Percentiles rank a stretch among this genome's conserved stretches.
phyloP scores from a whole-genome alignment of 2,888 invertebrate genomes.

The Balanococcus diminutus region DNA sequence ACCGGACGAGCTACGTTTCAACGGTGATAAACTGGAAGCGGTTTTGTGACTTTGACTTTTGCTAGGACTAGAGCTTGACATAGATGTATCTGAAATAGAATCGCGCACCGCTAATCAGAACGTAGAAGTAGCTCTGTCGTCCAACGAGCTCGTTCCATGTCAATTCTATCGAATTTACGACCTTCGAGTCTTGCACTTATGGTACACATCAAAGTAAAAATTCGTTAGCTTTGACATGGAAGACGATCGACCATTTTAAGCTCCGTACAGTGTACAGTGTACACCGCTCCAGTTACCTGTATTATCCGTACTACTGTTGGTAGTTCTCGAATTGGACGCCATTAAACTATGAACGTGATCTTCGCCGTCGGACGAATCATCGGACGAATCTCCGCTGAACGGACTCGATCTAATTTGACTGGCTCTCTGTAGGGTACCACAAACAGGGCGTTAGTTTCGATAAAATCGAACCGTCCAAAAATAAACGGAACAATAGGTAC shows the following conservation, averaged over 20 bases:
- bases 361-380: slow-evolving; percentile 93
- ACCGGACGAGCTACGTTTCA: slow-evolving; percentile 81
- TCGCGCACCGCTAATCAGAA: not conserved
- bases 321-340: slow-evolving; percentile 61
- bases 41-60: slow-evolving; percentile 87
- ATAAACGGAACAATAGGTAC: slow-evolving; percentile 44
- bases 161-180: not conserved
- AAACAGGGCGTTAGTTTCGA: too few relatives aligned
- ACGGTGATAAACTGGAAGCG: slow-evolving; percentile 82
- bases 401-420: slow-evolving; percentile 96
- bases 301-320: slow-evolving; percentile 65
- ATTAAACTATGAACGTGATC: slow-evolving; percentile 62
- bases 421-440: slow-evolving; percentile 70
- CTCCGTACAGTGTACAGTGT: too few relatives aligned
- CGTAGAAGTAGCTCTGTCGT: not conserved
- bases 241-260: too few relatives aligned
- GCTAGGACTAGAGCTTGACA: slow-evolving; percentile 78
- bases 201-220: too few relatives aligned
- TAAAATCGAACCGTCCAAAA: too few relatives aligned
- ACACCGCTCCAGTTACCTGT: slow-evolving; percentile 60
- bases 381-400: slow-evolving; percentile 92
- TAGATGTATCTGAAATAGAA: slow-evolving; percentile 64
- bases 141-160: not conserved
- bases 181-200: not conserved
- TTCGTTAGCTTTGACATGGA: too few relatives aligned